phyloP scores from a whole-genome alignment of 2,797 vertebrate genomes.

The Sternotherus odoratus region DNA sequence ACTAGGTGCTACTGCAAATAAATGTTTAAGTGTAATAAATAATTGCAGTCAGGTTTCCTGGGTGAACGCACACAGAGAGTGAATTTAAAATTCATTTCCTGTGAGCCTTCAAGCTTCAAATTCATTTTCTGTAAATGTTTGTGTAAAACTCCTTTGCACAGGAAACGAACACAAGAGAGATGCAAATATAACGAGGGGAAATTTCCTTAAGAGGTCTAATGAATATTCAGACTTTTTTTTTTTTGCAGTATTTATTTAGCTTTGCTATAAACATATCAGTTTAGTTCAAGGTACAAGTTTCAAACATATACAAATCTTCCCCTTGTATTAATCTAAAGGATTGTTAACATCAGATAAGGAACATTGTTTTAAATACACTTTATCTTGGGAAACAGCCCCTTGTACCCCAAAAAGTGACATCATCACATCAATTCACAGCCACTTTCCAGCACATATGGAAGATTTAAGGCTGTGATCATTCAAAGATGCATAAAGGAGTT shows the following conservation, averaged over 20 bases:
- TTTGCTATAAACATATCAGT: slow-evolving; percentile 52
- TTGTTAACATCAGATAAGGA: not conserved
- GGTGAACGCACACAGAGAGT: slow-evolving; percentile 62
- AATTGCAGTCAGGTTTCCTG: slow-evolving; percentile 69
- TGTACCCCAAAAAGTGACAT: not conserved
- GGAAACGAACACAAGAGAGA: slow-evolving; percentile 54
- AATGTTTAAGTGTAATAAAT: slow-evolving; percentile 73
- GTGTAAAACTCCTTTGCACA: slow-evolving; percentile 52
- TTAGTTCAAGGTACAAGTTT: not conserved
- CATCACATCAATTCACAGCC: not conserved
- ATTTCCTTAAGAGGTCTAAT: slow-evolving; percentile 66
- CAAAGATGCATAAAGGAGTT: accelerated
- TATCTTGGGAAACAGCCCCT: slow-evolving; percentile 1
- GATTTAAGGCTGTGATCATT: not conserved
- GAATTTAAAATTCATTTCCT: slow-evolving; percentile 68
- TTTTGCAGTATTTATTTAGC: slow-evolving; percentile 40
- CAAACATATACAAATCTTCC: not conserved
- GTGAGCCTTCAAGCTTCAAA: slow-evolving; percentile 48
- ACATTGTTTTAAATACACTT: not conserved
- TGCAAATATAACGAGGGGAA: slow-evolving; percentile 65
- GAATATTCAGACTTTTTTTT: slow-evolving; percentile 65
- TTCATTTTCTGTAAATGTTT: slow-evolving; percentile 56
- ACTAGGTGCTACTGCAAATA: slow-evolving; percentile 41
- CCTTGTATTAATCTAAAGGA: not conserved
- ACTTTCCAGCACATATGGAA: not conserved